Evolutionary conservation across 2,888 invertebrate genomes (phyloP).

Genomic region (Cantharis flavilabris): DNA sequence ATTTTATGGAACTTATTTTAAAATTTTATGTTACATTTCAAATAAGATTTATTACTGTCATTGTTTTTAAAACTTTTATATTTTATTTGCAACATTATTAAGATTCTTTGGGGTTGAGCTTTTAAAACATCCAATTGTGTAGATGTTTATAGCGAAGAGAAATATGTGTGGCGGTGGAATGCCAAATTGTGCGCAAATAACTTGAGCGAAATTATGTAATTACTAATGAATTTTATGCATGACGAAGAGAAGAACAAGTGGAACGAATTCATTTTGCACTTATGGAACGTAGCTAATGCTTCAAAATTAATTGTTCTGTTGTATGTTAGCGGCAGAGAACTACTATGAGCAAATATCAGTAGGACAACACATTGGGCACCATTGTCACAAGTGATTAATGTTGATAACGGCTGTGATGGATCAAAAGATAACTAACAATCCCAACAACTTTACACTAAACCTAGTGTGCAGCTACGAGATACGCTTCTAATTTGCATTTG

Average conservation of each 20-base stretch:
- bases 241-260: neutral
- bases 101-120: neutral
- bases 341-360: slow-evolving; percentile 36
- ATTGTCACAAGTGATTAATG: slow-evolving; percentile 40
- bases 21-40: neutral
- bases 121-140: neutral
- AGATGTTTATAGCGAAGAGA: neutral
- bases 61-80: neutral
- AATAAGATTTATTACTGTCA: neutral
- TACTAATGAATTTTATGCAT: neutral
- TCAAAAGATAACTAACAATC: slow-evolving; percentile 36
- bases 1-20: neutral
- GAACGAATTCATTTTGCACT: slow-evolving; percentile 5
- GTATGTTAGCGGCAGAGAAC: slow-evolving; percentile 30
- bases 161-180: neutral
- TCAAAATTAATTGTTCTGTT: slow-evolving; percentile 22
- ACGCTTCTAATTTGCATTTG: slow-evolving; percentile 38
- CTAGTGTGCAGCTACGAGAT: slow-evolving; percentile 31
- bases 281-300: slow-evolving; percentile 12
- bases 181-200: neutral
- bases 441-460: slow-evolving; percentile 31
- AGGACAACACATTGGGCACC: slow-evolving; percentile 33
- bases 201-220: neutral
- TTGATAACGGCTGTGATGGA: slow-evolving; percentile 39
- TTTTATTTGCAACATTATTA: neutral